Evolutionary conservation across 2,888 invertebrate species (phyloP), one percentile per base, ranked within the genome.

Genomic region (Lepidocyrtoides sp.): DNA sequence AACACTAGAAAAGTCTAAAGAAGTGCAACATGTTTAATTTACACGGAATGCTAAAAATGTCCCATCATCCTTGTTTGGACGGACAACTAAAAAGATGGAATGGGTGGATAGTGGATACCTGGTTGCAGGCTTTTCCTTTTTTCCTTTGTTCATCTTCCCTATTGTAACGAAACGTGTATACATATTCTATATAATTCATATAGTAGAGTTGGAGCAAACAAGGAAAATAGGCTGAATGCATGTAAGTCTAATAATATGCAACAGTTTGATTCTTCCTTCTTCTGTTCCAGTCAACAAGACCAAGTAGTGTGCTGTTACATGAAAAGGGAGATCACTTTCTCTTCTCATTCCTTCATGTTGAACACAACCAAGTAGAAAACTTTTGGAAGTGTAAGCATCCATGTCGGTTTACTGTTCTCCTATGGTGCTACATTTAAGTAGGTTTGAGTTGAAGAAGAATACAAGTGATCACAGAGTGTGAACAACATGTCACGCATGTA

Each of bases 191-290:
- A 36, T 51, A 51, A 14, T 2, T 2, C 14, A 51, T 51, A 51
- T 51, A 51, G 2, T 51, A 10, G 20, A 57, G 57, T 17, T 2
- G 2, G 20, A 57, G 20, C 7, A 57, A 57, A 57, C 57, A 57
- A 20, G 57, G 10, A 20, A 1, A 20, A 20, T 8, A 63, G 29
- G 29, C 14, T 63, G 3, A 5, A 2, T 51, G 2, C 14, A 51
- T 77, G 60, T 7, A 36, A 17, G 36, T 63, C 17, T 63, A 83
- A 48, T 41, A 63, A 14, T 63, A 83, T 83, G 82, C 82, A 83
- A 83, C 82, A 83, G 82, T 83, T 83, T 83, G 82, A 83, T 83
- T 83, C 44, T 63, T 44, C 44, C 36, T 57, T 81, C 29, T 51
- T n/a, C n/a, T n/a, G 12, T 77, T 72, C 48, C 29, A 41, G 12